These are phyloP conservation scores for Acropternis orthonyx DNA, from an alignment of 2,797 vertebrate genomes.

Conservation along the genomic window DNA sequence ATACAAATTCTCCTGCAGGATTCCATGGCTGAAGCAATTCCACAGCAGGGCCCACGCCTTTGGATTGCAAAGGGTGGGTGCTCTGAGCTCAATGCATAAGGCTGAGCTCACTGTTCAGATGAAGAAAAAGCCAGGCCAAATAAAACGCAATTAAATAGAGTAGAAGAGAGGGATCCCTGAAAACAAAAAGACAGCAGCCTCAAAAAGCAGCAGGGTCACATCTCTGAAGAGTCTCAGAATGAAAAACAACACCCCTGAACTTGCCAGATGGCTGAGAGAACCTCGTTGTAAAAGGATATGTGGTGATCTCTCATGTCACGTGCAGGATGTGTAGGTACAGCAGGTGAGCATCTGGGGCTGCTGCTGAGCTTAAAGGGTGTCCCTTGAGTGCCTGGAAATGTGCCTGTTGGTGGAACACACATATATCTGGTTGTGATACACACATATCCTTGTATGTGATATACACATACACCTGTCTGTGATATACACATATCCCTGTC, in stretches of 20 bases:
- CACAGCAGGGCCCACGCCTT: background rate
- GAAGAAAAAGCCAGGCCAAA: background rate
- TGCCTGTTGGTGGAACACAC: background rate
- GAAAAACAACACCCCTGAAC: background rate
- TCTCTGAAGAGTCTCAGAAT: background rate
- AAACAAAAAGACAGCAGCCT: background rate
- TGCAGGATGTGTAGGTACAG: background rate
- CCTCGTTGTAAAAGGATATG: background rate
- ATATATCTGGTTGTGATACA: background rate
- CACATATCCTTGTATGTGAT: background rate
- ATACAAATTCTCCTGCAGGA: background rate
- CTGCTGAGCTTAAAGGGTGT: background rate
- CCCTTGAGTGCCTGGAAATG: background rate
- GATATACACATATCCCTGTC: background rate
- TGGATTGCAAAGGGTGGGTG: background rate
- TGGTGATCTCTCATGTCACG: background rate
- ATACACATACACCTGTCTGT: background rate
- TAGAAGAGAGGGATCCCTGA: background rate
- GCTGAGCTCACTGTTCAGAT: background rate
- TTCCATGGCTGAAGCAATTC: background rate
- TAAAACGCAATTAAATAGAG: background rate
- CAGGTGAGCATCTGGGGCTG: background rate
- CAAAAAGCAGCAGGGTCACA: background rate
- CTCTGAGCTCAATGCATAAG: background rate
- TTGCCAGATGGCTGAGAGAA: background rate